Conservation (phyloP, 2,888 invertebrate species). For the Drosophila colorata region DNA sequence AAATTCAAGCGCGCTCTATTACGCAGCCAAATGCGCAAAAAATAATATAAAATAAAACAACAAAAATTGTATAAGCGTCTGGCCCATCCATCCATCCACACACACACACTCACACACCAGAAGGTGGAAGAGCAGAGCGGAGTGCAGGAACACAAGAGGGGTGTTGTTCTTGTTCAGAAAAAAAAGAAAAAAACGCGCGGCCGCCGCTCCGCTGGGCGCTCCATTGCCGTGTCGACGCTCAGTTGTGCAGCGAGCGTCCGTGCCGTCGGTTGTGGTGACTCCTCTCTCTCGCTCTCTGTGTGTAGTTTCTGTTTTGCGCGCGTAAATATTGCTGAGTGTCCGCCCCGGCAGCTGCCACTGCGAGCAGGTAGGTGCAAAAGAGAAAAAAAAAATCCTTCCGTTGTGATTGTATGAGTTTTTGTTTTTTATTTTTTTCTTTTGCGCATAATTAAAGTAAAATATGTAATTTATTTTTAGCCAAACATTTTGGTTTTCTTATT, state of each 20-base stretch:
- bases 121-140: conserved; percentile 27
- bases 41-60: conserved; percentile 49
- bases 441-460: conserved; percentile 37
- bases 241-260: conserved; percentile 80
- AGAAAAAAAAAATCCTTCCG: conserved; percentile 30
- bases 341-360: conserved; percentile 56
- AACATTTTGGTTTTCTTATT: conserved; percentile 39
- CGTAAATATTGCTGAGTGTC: conserved; percentile 67
- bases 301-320: conserved; percentile 68
- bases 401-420: conserved; percentile 21
- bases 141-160: conserved; percentile 40
- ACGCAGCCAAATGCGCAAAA: conserved; percentile 46
- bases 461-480: conserved; percentile 68
- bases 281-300: conserved; percentile 42
- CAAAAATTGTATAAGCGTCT: conserved; percentile 73
- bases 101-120: conserved; percentile 2
- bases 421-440: conserved; percentile 19
- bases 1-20: conserved; percentile 48
- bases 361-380: conserved; percentile 63
- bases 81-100: conserved; percentile 38
- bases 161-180: conserved; percentile 67
- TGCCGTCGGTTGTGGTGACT: conserved; percentile 68
- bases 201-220: conserved; percentile 74
- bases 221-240: conserved; percentile 61
- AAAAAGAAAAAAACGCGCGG: conserved; percentile 58